Evolutionary conservation across 2,797 vertebrate species (phyloP).

Genomic region (Pseudotriccus pelzelni): DNA sequence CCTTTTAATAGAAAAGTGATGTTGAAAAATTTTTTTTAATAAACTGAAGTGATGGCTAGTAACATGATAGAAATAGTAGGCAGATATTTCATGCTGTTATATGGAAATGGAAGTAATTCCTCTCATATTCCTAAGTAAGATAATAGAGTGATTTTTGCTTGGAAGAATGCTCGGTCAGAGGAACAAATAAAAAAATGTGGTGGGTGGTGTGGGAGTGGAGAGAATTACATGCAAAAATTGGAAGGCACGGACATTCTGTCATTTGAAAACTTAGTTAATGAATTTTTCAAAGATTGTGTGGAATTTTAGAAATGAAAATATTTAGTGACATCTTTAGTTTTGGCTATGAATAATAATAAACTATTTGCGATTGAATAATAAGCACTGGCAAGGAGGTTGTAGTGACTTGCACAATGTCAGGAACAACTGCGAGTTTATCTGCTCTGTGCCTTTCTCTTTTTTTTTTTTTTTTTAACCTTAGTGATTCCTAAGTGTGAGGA

Average conservation of each 20-base stretch:
- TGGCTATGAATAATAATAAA: not conserved
- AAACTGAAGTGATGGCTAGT: not conserved
- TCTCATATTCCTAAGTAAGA: not conserved
- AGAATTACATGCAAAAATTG: slow-evolving; percentile 13
- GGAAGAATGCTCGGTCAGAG: not conserved
- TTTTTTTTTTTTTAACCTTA: not conserved
- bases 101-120: not conserved
- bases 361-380: slow-evolving; percentile 13
- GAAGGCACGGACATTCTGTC: slow-evolving; percentile 3
- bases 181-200: slow-evolving; percentile 6
- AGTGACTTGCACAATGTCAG: not conserved
- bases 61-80: not conserved
- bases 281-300: slow-evolving; percentile 45
- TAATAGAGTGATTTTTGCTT: slow-evolving; percentile 18
- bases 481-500: not conserved
- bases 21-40: not conserved
- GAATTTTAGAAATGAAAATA: slow-evolving; percentile 56
- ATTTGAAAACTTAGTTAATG: slow-evolving; percentile 9
- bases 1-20: not conserved
- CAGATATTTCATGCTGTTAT: not conserved
- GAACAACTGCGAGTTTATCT: slow-evolving; percentile 2
- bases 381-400: not conserved
- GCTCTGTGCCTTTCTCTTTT: not conserved
- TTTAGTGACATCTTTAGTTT: slow-evolving; percentile 30
- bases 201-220: not conserved